Evolutionary conservation across 2,888 invertebrate genomes (phyloP).

Genomic region (Abrostola triplasia): DNA sequence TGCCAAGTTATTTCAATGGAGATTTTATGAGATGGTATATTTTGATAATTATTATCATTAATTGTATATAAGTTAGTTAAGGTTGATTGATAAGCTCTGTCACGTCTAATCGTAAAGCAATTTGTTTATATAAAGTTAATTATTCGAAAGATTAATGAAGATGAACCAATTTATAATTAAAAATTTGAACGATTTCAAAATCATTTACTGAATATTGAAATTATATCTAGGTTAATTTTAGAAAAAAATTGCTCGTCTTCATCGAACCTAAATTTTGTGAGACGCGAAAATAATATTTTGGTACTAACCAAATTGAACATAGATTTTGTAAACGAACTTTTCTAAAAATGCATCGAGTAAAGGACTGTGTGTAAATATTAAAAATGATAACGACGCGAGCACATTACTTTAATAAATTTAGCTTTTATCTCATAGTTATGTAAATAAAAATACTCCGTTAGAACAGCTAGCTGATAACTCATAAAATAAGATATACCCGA

Average conservation of each 20-base stretch:
- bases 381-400: constrained; percentile 17
- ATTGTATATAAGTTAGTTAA: constrained; percentile 74
- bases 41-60: constrained; percentile 70
- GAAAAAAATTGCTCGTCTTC: background rate
- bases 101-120: constrained; percentile 55
- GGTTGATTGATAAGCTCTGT: constrained; percentile 63
- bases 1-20: constrained; percentile 81
- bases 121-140: constrained; percentile 28
- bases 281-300: too few species aligned
- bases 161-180: background rate
- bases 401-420: constrained; percentile 38
- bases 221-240: background rate
- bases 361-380: background rate
- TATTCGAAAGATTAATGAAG: constrained; percentile 11
- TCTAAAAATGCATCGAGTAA: background rate
- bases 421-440: constrained; percentile 37
- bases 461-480: constrained; percentile 54
- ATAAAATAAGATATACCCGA: constrained; percentile 52
- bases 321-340: background rate
- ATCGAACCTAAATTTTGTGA: background rate
- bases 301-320: too few species aligned
- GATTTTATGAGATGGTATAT: constrained; percentile 78
- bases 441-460: constrained; percentile 55
- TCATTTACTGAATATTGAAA: background rate
- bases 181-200: background rate